Conservation (phyloP, 2,113 vertebrate genomes). For the Myocastor coypus region DNA sequence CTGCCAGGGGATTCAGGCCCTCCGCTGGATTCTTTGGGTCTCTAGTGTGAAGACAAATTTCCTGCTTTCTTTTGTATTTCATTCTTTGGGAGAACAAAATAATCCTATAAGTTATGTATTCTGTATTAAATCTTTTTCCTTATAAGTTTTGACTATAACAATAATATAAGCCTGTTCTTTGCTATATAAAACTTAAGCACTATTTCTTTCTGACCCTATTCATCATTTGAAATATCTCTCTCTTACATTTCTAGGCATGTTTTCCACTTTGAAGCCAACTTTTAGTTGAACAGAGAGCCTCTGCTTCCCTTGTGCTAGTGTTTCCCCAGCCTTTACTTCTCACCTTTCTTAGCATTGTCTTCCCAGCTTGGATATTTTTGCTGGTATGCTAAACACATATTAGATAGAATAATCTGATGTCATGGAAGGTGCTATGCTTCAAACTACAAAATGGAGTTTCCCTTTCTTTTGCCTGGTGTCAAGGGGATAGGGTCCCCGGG, state of each 20-base stretch:
- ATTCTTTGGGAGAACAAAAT: no score
- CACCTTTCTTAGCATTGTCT: neutral
- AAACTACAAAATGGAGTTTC: neutral
- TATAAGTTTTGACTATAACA: no score
- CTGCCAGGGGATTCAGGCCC: no score
- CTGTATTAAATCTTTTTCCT: no score
- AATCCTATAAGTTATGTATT: no score
- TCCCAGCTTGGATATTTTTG: neutral
- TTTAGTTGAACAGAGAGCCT: neutral
- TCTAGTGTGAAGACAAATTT: no score
- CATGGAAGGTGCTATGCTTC: neutral
- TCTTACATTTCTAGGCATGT: neutral
- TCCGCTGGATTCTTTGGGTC: no score
- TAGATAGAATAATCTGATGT: neutral
- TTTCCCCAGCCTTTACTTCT: neutral
- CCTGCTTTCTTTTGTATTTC: no score
- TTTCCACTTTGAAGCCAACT: neutral
- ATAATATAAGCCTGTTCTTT: constrained; percentile 24
- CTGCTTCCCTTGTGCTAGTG: neutral
- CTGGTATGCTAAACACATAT: neutral
- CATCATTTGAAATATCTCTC: neutral
- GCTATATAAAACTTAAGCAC: neutral
- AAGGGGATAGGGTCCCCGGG: neutral
- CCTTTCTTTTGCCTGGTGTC: neutral
- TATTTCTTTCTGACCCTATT: neutral